Evolutionary conservation across 2,797 vertebrate genomes (phyloP).

Genomic region (Mycteria americana): DNA sequence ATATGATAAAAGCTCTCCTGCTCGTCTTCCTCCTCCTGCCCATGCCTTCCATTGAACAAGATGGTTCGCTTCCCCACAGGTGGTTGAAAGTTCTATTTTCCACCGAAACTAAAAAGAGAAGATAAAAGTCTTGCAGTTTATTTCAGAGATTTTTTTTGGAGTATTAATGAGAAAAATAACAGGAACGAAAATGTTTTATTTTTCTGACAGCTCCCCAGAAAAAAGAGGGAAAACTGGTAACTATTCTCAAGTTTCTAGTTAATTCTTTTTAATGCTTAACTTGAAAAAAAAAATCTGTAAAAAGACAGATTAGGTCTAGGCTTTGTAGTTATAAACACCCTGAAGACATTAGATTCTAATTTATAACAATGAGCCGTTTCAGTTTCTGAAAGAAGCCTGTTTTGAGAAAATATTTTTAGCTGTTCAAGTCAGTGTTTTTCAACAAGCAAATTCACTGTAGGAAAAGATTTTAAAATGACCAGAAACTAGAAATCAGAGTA

Average conservation of each 20-base stretch:
- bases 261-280: constrained; percentile 39
- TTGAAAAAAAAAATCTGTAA: not conserved
- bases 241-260: not conserved
- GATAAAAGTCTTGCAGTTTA: not conserved
- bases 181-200: not conserved
- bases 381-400: not conserved
- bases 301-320: constrained; percentile 9
- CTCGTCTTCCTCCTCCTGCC: not conserved
- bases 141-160: not conserved
- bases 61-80: not conserved
- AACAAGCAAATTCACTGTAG: not conserved
- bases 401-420: not conserved
- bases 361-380: not conserved
- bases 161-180: constrained; percentile 14
- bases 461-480: not conserved
- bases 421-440: not conserved
- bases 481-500: not conserved
- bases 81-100: not conserved
- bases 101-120: not conserved
- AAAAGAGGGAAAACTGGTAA: not conserved
- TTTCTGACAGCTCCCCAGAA: not conserved
- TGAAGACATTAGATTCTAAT: constrained; percentile 21
- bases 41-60: not conserved
- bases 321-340: constrained; percentile 43
- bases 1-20: not conserved